phyloP scores from a whole-genome alignment of 2,797 vertebrate genomes.

The Cyprinodon diabolis region DNA sequence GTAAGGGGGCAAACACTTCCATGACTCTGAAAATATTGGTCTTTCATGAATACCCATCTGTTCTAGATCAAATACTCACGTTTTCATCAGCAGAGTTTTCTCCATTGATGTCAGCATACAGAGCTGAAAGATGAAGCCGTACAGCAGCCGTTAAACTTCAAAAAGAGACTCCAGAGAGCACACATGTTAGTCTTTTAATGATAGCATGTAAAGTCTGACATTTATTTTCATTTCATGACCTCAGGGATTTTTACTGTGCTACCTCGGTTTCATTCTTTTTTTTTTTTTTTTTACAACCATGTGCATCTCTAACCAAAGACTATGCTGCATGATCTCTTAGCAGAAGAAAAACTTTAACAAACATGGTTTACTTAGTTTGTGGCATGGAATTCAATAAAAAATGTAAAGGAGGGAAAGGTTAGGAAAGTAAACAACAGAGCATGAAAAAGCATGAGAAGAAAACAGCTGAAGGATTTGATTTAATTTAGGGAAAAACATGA shows the following conservation, averaged over 20 bases:
- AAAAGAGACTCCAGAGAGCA: slow-evolving; percentile 40
- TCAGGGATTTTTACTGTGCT: slow-evolving; percentile 16
- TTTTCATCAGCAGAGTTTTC: slow-evolving; percentile 52
- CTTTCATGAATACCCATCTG: neutral
- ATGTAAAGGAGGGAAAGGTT: slow-evolving; percentile 22
- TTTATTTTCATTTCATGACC: slow-evolving; percentile 53
- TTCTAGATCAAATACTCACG: slow-evolving; percentile 60
- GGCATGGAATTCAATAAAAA: slow-evolving; percentile 20
- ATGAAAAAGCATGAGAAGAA: slow-evolving; percentile 8
- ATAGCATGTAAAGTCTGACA: slow-evolving; percentile 24
- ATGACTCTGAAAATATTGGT: neutral
- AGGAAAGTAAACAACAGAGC: neutral
- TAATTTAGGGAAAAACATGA: neutral
- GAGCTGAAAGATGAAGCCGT: slow-evolving; percentile 46
- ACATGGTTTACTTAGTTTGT: slow-evolving; percentile 24
- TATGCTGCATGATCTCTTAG: slow-evolving; percentile 13
- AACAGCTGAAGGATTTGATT: slow-evolving; percentile 3
- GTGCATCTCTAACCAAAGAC: slow-evolving; percentile 61
- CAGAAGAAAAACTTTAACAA: slow-evolving; percentile 33
- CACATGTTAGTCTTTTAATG: slow-evolving; percentile 51
- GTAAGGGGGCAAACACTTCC: neutral
- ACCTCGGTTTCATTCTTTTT: slow-evolving; percentile 38
- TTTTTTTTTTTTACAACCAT: slow-evolving; percentile 39
- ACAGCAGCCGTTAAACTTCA: slow-evolving; percentile 41
- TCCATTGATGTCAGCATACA: slow-evolving; percentile 49